A percentile compares a stretch with the other conserved stretches of the same genome.
These are phyloP conservation scores for Drosophila malerkotliana DNA, from an alignment of 1,140 invertebrate genomes.

Conservation along the genomic window DNA sequence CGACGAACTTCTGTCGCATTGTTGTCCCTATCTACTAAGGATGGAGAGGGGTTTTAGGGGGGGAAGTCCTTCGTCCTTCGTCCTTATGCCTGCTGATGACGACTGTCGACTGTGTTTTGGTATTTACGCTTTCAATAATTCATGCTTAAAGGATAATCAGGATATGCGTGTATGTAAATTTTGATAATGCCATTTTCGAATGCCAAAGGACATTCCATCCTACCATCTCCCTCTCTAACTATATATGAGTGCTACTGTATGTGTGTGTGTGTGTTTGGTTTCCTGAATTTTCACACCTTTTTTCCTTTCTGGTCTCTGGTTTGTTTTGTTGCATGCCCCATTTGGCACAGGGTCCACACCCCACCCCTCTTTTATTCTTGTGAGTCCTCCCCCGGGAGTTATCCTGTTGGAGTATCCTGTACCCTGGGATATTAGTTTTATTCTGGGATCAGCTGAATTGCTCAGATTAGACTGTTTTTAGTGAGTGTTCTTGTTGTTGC, in stretches of 20 bases:
- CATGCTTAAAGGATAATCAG: slow-evolving; percentile 81
- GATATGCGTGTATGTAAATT: slow-evolving; percentile 80
- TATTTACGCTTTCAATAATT: slow-evolving; percentile 82
- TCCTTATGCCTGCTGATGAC: slow-evolving; percentile 1
- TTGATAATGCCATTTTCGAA: slow-evolving; percentile 77
- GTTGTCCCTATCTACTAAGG: slow-evolving; percentile 12
- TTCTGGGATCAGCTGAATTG: slow-evolving; percentile 44
- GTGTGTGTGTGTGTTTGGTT: slow-evolving; percentile 30
- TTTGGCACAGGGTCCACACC: slow-evolving; percentile 17
- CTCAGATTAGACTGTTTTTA: slow-evolving; percentile 21
- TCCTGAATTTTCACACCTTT: slow-evolving; percentile 51
- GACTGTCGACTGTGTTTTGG: slow-evolving; percentile 59
- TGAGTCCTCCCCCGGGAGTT: background rate
- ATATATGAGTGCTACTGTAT: background rate
- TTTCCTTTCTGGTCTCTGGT: background rate
- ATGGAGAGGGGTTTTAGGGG: background rate
- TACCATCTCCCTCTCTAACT: background rate
- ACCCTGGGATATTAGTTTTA: slow-evolving; percentile 41
- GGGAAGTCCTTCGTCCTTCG: background rate
- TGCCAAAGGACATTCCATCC: slow-evolving; percentile 48
- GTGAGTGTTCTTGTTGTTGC: slow-evolving; percentile 9
- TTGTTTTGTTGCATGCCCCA: slow-evolving; percentile 32
- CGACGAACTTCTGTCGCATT: slow-evolving; percentile 49
- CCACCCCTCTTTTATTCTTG: background rate
- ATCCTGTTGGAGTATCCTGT: background rate